These are phyloP conservation scores for Hydrozoanthus gracilis DNA, from an alignment of 92 coral and sea anemone species.

Conservation along the genomic window DNA sequence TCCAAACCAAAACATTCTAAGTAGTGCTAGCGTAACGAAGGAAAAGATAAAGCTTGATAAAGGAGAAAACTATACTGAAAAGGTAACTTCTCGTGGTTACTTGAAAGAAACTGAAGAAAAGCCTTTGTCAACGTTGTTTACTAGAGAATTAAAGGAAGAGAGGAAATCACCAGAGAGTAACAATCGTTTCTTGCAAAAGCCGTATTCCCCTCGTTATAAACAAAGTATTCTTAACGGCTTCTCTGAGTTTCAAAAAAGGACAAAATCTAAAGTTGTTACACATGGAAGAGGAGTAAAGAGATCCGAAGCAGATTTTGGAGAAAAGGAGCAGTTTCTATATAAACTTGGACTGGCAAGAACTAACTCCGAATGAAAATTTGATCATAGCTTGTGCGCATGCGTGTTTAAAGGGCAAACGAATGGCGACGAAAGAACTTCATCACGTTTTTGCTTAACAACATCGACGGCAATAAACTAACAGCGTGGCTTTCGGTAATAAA, in stretches of 20 bases:
- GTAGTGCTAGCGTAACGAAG: neutral
- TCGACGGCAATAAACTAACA: no score
- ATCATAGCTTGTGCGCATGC: no score
- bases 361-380: neutral
- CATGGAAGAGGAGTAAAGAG: slow-evolving; percentile 19
- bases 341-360: slow-evolving; percentile 39
- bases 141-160: neutral
- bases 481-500: no score
- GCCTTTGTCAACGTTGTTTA: neutral
- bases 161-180: slow-evolving; percentile 1
- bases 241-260: neutral
- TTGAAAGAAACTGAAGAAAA: neutral
- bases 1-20: neutral
- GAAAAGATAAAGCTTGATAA: slow-evolving; percentile 8
- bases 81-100: neutral
- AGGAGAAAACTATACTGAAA: neutral
- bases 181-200: slow-evolving; percentile 15
- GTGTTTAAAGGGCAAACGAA: no score
- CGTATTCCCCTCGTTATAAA: slow-evolving; percentile 9
- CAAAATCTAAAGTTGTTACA: neutral
- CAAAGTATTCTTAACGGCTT: neutral
- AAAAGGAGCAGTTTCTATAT: slow-evolving; percentile 31
- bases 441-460: no score
- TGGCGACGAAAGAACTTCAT: no score
- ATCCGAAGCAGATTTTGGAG: slow-evolving; percentile 2